Evolutionary conservation across 2,113 vertebrate species (phyloP).

Genomic region (Hoplias malabaricus): DNA sequence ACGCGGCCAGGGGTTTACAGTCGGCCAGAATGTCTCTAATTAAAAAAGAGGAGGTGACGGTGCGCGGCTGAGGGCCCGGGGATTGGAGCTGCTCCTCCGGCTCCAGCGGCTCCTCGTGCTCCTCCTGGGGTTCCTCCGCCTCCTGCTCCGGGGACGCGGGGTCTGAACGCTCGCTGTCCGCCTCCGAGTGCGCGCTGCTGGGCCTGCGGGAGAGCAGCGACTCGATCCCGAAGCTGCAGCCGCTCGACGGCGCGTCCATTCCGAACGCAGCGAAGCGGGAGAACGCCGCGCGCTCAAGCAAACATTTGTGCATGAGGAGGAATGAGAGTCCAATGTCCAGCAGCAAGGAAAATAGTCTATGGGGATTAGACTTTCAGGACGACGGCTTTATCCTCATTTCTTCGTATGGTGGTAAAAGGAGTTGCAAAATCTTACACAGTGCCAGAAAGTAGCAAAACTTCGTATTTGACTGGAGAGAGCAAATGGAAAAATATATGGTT

Average conservation of each 20-base stretch:
- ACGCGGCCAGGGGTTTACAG: constrained; percentile 83
- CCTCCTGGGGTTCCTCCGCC: constrained; percentile 74
- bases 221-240: constrained; percentile 83
- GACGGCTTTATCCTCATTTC: constrained; percentile 11
- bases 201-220: constrained; percentile 84
- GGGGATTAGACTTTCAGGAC: neutral
- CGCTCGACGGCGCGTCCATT: constrained; percentile 86
- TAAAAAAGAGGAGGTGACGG: constrained; percentile 87
- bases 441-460: no score
- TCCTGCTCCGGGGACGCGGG: constrained; percentile 80
- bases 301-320: constrained; percentile 35
- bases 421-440: no score
- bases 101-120: constrained; percentile 48
- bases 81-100: no score
- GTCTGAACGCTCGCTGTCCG: constrained; percentile 80
- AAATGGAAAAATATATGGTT: no score
- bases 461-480: no score
- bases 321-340: neutral
- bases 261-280: constrained; percentile 11
- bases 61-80: constrained; percentile 79
- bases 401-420: no score
- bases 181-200: constrained; percentile 78
- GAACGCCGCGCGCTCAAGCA: neutral
- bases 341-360: neutral
- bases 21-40: constrained; percentile 93